phyloP scores from a whole-genome alignment of 2,113 vertebrate species.

The Donacobius atricapilla region DNA sequence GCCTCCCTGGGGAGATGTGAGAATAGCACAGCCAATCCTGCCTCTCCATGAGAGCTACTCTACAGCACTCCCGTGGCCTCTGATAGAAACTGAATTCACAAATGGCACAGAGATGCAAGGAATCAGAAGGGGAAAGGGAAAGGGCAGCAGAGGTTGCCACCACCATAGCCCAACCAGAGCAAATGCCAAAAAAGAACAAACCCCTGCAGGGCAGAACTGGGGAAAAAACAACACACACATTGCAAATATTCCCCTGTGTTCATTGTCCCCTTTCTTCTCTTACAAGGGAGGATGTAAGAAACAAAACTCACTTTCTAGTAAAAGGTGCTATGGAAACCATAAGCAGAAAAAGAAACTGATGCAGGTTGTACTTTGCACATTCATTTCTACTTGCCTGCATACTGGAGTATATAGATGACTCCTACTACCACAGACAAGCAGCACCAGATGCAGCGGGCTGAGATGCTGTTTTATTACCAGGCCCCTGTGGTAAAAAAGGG shows the following conservation, averaged over 20 bases:
- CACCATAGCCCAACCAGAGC: neutral
- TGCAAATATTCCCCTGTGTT: neutral
- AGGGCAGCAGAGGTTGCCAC: neutral
- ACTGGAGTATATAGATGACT: neutral
- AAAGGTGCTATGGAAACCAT: neutral
- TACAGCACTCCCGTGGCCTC: neutral
- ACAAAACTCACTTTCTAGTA: neutral
- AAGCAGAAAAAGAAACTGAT: neutral
- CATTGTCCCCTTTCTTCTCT: neutral
- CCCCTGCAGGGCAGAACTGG: neutral
- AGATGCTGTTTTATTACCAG: neutral
- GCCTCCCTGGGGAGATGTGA: neutral
- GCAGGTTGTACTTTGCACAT: neutral
- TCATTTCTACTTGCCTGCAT: neutral
- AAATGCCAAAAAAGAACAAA: neutral
- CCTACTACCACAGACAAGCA: neutral
- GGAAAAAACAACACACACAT: rapidly evolving
- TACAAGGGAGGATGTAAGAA: neutral
- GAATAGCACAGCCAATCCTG: constrained; percentile 23
- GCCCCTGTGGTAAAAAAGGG: neutral
- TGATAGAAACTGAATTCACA: neutral
- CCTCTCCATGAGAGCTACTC: neutral
- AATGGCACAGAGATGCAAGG: neutral
- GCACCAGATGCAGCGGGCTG: neutral
- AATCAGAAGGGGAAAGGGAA: neutral